Conservation (phyloP, 2,888 invertebrate species). For the Myathropa florea region DNA sequence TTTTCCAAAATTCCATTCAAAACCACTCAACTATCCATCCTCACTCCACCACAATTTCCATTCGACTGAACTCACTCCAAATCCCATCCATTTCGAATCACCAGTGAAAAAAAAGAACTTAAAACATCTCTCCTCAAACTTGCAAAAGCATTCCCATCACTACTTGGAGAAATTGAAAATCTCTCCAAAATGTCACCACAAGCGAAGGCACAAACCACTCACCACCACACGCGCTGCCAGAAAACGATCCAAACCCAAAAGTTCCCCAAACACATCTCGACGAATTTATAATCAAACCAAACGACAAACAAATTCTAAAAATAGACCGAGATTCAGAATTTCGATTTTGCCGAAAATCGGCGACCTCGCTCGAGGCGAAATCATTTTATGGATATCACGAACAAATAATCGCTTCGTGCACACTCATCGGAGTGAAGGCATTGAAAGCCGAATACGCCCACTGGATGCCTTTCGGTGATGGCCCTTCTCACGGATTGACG, state of each 20-base stretch:
- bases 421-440: slow-evolving; percentile 20
- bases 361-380: slow-evolving; percentile 66
- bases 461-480: slow-evolving; percentile 1
- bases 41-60: neutral
- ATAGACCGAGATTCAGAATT: slow-evolving; percentile 33
- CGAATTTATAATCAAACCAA: slow-evolving; percentile 43
- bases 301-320: slow-evolving; percentile 58
- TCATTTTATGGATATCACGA: slow-evolving; percentile 9
- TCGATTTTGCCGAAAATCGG: slow-evolving; percentile 40
- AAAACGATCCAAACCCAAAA: slow-evolving; percentile 12
- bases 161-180: slow-evolving; percentile 44
- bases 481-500: slow-evolving; percentile 30
- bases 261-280: neutral
- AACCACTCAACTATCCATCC: neutral
- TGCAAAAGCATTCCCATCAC: slow-evolving; percentile 17
- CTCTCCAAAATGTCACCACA: slow-evolving; percentile 20
- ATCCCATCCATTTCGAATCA: neutral
- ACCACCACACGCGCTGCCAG: neutral
- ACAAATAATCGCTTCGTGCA: neutral
- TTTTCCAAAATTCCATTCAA: neutral
- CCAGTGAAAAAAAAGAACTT: neutral
- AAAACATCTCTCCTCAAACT: slow-evolving; percentile 7
- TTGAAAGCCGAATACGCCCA: slow-evolving; percentile 36
- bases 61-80: neutral
- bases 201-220: slow-evolving; percentile 46